Base-by-base conservation (phyloP, 2,113 vertebrate species). In the Strix aluco region DNA sequence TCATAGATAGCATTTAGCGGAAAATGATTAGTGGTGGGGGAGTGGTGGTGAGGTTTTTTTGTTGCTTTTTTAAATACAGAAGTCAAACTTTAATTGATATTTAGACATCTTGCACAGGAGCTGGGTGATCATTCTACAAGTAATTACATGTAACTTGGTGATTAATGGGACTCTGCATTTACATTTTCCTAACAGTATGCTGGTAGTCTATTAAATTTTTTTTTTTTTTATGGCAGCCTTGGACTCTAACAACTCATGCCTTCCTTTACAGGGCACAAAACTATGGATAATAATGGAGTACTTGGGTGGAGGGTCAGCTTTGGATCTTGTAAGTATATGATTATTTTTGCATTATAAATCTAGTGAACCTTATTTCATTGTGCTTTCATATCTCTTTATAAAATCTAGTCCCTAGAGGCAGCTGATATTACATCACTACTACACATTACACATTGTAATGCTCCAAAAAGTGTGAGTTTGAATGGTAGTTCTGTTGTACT, bases 281-380 rank as follows among this genome's bases (percentile, higher is more conserved):
- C 96, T 98, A 82, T 98, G 98, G 98, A 98, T 98, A 94, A 98
- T 98, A 93, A 98, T 98, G 98, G 98, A 98, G 77, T 98, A 98
- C 74, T 97, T 98, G 71, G 98, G 98, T 67, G 98, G 98, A 86
- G 98, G 98, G 29, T 98, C 98, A 42, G 98, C 98, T 81, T 94
- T 98, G 81, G 98, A 98, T 96, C 96, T 98, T 92, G 98, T 98
- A 95, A 98, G 98, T 96, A 77, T 77, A 63, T 36, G 10, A 2
- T 42, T 74, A 16, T 70, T 73, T 82, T 57, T 79, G 7, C 11
- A 8, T 65, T 87, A 0, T 55, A 52, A 91, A 22, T 71, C n/a
- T 42, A 51, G 34, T 49, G 58, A 87, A 40, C 4, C 34, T 62
- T 69, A 40, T 26, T 73, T 72, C 44, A 7, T 66, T 84, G 29